phyloP scores from a whole-genome alignment of 2,113 vertebrate genomes.

The Sturnus vulgaris region DNA sequence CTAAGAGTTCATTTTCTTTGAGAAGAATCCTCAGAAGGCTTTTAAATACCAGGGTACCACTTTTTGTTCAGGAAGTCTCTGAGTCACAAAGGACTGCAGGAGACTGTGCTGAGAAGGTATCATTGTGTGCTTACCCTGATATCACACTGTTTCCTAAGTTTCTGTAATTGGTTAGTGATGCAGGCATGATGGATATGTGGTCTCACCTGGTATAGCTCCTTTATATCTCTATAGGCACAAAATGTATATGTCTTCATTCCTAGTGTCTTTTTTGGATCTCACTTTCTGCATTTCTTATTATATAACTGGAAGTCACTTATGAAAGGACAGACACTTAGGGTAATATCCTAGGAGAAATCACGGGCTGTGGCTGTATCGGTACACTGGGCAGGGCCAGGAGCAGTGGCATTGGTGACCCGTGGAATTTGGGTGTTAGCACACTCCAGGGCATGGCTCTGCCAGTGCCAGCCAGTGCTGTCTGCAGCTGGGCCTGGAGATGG shows the following conservation, averaged over 20 bases:
- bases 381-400: neutral
- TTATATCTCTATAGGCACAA: neutral
- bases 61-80: neutral
- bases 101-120: neutral
- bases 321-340: neutral
- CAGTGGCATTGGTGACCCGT: neutral
- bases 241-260: neutral
- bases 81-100: neutral
- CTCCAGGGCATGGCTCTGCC: neutral
- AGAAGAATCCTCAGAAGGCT: neutral
- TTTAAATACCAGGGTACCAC: neutral
- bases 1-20: slow-evolving; percentile 11
- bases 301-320: neutral
- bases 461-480: neutral
- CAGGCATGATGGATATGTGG: neutral
- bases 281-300: neutral
- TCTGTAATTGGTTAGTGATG: neutral
- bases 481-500: neutral
- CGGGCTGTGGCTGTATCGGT: neutral
- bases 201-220: neutral
- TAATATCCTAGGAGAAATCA: neutral
- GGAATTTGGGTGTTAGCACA: neutral
- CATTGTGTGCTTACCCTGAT: neutral
- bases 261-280: neutral
- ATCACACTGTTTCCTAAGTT: neutral